phyloP scores from a whole-genome alignment of 2,888 invertebrate genomes.

The Teinopalpus imperialis region DNA sequence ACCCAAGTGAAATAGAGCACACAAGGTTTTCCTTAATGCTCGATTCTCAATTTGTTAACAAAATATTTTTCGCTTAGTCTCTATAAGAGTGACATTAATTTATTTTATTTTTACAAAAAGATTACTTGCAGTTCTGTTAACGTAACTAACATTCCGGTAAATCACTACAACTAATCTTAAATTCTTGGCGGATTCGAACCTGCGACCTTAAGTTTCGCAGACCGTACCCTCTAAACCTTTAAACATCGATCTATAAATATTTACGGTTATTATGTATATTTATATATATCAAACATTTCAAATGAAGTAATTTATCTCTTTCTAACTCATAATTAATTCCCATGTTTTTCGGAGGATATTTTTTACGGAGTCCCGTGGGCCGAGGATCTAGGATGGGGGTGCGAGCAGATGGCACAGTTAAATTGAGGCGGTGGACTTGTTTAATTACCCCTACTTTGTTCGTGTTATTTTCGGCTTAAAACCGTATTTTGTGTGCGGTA shows the following conservation, averaged over 20 bases:
- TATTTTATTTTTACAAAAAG: no score
- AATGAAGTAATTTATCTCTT: slow-evolving; percentile 20
- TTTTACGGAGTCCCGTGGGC: slow-evolving; percentile 18
- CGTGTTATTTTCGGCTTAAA: slow-evolving; percentile 33
- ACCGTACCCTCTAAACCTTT: no score
- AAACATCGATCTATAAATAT: background rate
- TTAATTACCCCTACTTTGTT: slow-evolving; percentile 38
- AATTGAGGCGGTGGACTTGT: slow-evolving; percentile 31
- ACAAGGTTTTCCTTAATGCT: no score
- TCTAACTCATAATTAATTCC: slow-evolving; percentile 21
- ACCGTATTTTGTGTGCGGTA: slow-evolving; percentile 9
- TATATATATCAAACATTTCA: slow-evolving; percentile 5
- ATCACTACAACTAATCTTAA: no score
- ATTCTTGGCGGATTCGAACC: no score
- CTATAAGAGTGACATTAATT: no score
- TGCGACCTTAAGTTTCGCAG: no score
- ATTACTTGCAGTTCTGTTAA: no score
- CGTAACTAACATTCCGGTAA: background rate
- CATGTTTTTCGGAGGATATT: slow-evolving; percentile 14
- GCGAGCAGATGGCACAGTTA: slow-evolving; percentile 39
- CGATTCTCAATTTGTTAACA: no score
- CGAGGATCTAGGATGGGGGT: slow-evolving; percentile 29
- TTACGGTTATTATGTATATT: background rate
- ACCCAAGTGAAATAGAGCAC: no score
- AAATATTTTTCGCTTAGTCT: no score